Conservation (phyloP, 2,888 invertebrate genomes). For the Lampropteryx suffumata region DNA sequence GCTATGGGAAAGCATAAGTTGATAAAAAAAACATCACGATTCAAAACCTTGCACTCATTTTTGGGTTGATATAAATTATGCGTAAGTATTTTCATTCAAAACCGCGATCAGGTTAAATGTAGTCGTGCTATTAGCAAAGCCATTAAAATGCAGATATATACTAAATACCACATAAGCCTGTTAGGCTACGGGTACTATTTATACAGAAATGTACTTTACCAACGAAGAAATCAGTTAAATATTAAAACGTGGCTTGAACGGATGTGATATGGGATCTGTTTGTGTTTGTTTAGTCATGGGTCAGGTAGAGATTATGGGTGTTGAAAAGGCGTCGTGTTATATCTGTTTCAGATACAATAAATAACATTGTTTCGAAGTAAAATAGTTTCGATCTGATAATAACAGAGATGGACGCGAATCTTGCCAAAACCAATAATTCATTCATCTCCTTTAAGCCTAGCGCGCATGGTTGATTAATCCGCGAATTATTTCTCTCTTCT, state of each 20-base stretch:
- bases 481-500: too few relatives aligned
- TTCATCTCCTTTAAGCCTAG: too few relatives aligned
- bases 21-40: too few relatives aligned
- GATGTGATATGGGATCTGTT: too few relatives aligned
- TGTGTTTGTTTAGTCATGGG: constrained; percentile 19
- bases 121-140: constrained; percentile 12
- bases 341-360: not conserved
- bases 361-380: too few relatives aligned
- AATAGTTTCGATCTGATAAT: too few relatives aligned
- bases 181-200: constrained; percentile 6
- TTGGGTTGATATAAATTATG: constrained; percentile 1
- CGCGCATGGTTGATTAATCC: too few relatives aligned
- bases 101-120: constrained; percentile 10
- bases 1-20: too few relatives aligned
- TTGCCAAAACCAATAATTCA: too few relatives aligned
- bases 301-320: constrained; percentile 16
- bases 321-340: not conserved
- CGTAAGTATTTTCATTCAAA: constrained; percentile 7
- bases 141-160: constrained; percentile 18
- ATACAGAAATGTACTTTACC: not conserved
- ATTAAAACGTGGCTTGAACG: not conserved
- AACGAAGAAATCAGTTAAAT: too few relatives aligned
- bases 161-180: constrained; percentile 14
- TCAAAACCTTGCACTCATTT: not conserved
- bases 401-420: too few relatives aligned